Evolutionary conservation across 1,140 invertebrate genomes (phyloP).

Genomic region (Potamilus streckersoni): DNA sequence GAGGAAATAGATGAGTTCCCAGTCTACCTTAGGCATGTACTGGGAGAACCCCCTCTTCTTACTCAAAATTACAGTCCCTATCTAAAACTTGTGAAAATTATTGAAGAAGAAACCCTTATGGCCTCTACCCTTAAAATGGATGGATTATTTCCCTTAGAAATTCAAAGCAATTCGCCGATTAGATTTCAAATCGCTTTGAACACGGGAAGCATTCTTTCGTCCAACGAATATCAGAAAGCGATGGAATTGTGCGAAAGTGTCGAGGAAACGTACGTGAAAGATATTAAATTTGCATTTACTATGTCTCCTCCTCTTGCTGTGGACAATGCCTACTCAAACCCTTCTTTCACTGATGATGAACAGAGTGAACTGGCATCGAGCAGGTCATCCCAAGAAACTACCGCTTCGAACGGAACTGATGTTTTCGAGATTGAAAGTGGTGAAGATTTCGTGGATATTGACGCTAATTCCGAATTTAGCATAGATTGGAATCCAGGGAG

Average conservation of each 20-base stretch:
- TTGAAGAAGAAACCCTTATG: constrained; percentile 29
- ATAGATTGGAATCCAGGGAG: constrained; percentile 18
- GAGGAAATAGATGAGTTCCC: constrained; percentile 30
- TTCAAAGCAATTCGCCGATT: constrained; percentile 24
- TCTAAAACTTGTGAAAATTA: constrained; percentile 23
- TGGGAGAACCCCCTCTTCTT: constrained; percentile 28
- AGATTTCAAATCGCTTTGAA: constrained; percentile 29
- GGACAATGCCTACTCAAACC: constrained; percentile 14
- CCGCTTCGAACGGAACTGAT: constrained; percentile 12
- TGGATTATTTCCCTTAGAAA: constrained; percentile 21
- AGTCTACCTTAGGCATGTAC: constrained; percentile 25
- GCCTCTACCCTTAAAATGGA: constrained; percentile 24
- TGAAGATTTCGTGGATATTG: constrained; percentile 7
- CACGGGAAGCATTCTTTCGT: constrained; percentile 21
- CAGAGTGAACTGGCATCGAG: constrained; percentile 9
- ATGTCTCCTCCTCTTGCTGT: constrained; percentile 5
- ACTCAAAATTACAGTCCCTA: constrained; percentile 25
- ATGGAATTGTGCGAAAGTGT: constrained; percentile 25
- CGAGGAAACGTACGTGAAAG: constrained; percentile 16
- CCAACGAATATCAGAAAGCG: constrained; percentile 22
- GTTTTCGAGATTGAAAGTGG: constrained; percentile 7
- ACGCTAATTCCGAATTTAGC: constrained; percentile 28
- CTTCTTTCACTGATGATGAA: constrained; percentile 15
- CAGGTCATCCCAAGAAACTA: constrained; percentile 15
- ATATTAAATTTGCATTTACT: constrained; percentile 30